phyloP scores from a whole-genome alignment of 2,888 invertebrate genomes.

The Mamestra brassicae region DNA sequence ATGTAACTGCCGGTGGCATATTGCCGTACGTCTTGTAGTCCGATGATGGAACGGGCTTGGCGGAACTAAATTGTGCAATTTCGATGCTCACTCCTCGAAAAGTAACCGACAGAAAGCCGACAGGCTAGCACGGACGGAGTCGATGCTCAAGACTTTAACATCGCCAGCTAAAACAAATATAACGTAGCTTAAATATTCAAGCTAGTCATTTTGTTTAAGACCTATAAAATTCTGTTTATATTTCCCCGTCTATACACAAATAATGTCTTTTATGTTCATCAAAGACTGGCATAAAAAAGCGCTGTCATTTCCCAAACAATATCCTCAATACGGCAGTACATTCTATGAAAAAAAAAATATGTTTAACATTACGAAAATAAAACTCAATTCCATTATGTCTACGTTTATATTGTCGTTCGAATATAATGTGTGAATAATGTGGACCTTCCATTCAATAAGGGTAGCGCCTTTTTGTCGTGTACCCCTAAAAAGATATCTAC shows the following conservation, averaged over 20 bases:
- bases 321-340: slow-evolving; percentile 27
- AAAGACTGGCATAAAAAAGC: slow-evolving; percentile 25
- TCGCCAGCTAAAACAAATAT: not conserved
- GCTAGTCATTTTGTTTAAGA: not conserved
- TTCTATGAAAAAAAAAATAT: slow-evolving; percentile 49
- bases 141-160: not conserved
- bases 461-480: slow-evolving; percentile 79
- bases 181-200: not conserved
- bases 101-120: too few relatives aligned
- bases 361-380: slow-evolving; percentile 64
- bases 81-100: too few relatives aligned
- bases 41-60: too few relatives aligned
- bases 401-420: slow-evolving; percentile 78
- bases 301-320: slow-evolving; percentile 41
- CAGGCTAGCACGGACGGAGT: too few relatives aligned
- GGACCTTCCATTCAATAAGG: slow-evolving; percentile 84
- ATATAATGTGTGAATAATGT: slow-evolving; percentile 83
- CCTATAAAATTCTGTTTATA: not conserved
- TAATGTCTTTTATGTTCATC: slow-evolving; percentile 18
- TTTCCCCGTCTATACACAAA: slow-evolving; percentile 1
- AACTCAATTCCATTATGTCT: slow-evolving; percentile 69
- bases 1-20: too few relatives aligned
- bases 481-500: slow-evolving; percentile 83
- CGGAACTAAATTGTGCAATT: too few relatives aligned
- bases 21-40: too few relatives aligned